Conservation (phyloP, 2,797 vertebrate species). For the Tiaroga cobitis region DNA sequence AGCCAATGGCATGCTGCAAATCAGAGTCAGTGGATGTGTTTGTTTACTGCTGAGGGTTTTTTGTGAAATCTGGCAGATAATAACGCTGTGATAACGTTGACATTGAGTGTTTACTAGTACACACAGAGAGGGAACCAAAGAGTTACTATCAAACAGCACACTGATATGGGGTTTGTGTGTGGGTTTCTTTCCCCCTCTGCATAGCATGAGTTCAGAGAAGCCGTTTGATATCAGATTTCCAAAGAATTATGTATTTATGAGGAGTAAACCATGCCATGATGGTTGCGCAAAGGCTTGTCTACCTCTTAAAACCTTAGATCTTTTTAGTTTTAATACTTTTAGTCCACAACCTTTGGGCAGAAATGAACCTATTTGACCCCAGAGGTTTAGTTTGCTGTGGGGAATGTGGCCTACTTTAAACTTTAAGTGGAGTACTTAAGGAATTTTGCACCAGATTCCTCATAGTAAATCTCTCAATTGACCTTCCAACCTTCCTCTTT, state of each 20-base stretch:
- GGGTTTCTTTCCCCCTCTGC: not conserved
- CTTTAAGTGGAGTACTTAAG: slow-evolving; percentile 45
- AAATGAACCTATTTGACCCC: slow-evolving; percentile 1
- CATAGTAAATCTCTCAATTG: slow-evolving; percentile 47
- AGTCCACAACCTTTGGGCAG: not conserved
- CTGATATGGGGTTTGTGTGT: not conserved
- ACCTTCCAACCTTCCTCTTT: slow-evolving; percentile 46
- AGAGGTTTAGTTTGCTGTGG: no score
- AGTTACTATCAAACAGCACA: not conserved
- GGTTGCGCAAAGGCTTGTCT: not conserved
- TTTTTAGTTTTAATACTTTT: not conserved
- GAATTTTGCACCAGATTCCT: slow-evolving; percentile 49
- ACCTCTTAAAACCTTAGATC: not conserved
- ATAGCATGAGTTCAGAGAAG: not conserved
- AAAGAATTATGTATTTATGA: not conserved
- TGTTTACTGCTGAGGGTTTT: slow-evolving; percentile 9
- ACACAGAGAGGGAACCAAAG: slow-evolving; percentile 12
- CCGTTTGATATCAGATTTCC: slow-evolving; percentile 5
- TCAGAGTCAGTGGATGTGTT: slow-evolving; percentile 1
- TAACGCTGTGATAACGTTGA: not conserved
- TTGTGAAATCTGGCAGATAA: not conserved
- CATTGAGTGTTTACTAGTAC: not conserved
- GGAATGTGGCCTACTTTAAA: slow-evolving; percentile 18
- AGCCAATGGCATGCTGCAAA: not conserved
- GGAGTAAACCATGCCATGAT: not conserved